These are phyloP conservation scores for Aphaenogaster rudis DNA, from an alignment of 1,140 invertebrate species.

Conservation along the genomic window DNA sequence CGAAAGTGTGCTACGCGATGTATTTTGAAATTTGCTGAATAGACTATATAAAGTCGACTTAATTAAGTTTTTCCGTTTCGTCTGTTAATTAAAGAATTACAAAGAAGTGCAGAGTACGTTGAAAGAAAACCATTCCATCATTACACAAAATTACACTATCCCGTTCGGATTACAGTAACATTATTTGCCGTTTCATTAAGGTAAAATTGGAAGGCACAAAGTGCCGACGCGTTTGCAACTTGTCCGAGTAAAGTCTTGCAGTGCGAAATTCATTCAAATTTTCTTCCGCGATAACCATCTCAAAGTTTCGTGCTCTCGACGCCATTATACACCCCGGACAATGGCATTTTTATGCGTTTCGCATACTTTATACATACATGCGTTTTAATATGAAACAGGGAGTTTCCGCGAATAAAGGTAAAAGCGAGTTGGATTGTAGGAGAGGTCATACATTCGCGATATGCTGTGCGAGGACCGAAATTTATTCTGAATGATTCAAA, in stretches of 20 bases:
- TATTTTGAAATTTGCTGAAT: not conserved
- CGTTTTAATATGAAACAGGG: conserved; percentile 29
- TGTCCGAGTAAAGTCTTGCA: conserved; percentile 5
- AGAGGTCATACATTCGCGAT: not conserved
- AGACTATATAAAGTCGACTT: not conserved
- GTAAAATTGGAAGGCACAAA: conserved; percentile 21
- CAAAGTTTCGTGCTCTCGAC: conserved; percentile 22
- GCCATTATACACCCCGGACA: not conserved
- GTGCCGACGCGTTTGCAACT: not conserved
- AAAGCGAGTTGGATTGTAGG: conserved; percentile 26
- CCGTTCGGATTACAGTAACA: not conserved
- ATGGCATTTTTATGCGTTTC: conserved; percentile 32
- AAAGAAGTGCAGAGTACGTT: not conserved
- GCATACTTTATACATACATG: conserved; percentile 35
- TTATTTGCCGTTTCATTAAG: conserved; percentile 35
- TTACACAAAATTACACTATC: conserved; percentile 11
- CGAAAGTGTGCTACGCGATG: not conserved
- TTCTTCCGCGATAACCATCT: conserved; percentile 10
- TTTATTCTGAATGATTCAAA: not conserved
- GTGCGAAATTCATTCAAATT: conserved; percentile 16
- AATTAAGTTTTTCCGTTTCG: conserved; percentile 19
- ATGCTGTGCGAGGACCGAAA: not conserved
- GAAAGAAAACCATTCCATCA: conserved; percentile 10
- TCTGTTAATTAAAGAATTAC: not conserved
- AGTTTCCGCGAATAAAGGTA: conserved; percentile 40